Evolutionary conservation across 2,113 vertebrate genomes (phyloP).

Genomic region (Limnothrissa miodon): DNA sequence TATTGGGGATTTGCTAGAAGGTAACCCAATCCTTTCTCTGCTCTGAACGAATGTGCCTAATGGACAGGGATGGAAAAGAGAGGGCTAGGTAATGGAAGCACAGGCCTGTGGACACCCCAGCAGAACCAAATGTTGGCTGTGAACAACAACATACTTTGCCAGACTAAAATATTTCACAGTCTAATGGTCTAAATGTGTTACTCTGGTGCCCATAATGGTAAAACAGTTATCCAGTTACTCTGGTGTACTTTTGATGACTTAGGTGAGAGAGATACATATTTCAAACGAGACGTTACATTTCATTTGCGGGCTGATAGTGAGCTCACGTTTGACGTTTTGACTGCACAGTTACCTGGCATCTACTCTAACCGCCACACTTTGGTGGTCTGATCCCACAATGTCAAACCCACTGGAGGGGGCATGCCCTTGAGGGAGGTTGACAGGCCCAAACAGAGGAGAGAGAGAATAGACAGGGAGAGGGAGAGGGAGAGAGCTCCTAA

Average conservation of each 20-base stretch:
- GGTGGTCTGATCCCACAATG: conserved; percentile 56
- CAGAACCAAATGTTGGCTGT: conserved; percentile 47
- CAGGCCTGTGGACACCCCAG: conserved; percentile 47
- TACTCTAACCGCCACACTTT: conserved; percentile 55
- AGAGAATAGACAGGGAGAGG: too few relatives aligned
- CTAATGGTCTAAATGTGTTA: conserved; percentile 27
- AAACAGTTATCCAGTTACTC: conserved; percentile 23
- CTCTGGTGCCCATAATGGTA: conserved; percentile 37
- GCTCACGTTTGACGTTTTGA: conserved; percentile 21
- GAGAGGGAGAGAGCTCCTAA: conserved; percentile 38
- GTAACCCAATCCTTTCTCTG: conserved; percentile 61
- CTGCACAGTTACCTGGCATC: conserved; percentile 53
- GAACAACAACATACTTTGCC: conserved; percentile 15
- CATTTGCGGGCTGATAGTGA: background rate
- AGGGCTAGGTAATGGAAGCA: conserved; percentile 56
- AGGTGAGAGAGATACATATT: background rate
- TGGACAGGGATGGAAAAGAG: conserved; percentile 42
- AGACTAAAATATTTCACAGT: conserved; percentile 23
- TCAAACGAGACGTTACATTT: background rate
- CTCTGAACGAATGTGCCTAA: conserved; percentile 44
- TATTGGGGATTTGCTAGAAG: conserved; percentile 49
- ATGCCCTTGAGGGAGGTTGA: conserved; percentile 49
- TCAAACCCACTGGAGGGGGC: conserved; percentile 36
- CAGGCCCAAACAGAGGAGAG: conserved; percentile 38
- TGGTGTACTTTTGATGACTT: background rate